A percentile compares a stretch with the other conserved stretches of the same genome.
Evolutionary conservation across 2,797 vertebrate genomes (phyloP).

Genomic region (Brachymystax lenok): DNA sequence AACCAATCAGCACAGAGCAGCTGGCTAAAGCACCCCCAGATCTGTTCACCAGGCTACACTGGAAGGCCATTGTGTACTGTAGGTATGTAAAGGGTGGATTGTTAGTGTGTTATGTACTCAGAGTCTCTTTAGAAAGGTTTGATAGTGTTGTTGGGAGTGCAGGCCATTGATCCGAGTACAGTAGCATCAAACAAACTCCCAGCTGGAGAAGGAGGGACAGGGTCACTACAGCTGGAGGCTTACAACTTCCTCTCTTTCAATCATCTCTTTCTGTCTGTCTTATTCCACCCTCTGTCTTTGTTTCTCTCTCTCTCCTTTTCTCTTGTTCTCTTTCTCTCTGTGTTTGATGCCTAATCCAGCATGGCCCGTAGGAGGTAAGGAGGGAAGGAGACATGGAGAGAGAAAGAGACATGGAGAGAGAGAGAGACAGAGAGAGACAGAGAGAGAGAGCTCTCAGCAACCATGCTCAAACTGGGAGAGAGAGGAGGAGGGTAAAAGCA

Average conservation of each 20-base stretch:
- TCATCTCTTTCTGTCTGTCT: not conserved
- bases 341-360: constrained; percentile 56
- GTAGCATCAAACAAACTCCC: constrained; percentile 61
- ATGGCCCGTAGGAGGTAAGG: not conserved
- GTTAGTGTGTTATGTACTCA: constrained; percentile 39
- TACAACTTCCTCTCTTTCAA: constrained; percentile 57
- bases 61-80: not conserved
- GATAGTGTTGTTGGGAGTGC: constrained; percentile 38
- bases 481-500: constrained; percentile 57
- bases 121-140: constrained; percentile 36
- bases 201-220: constrained; percentile 61
- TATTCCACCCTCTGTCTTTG: constrained; percentile 48
- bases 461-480: constrained; percentile 42
- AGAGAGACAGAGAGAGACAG: too few species aligned
- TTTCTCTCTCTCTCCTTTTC: constrained; percentile 15
- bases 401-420: too few species aligned
- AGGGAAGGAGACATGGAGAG: not conserved
- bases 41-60: not conserved
- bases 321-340: constrained; percentile 19
- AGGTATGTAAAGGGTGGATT: constrained; percentile 2
- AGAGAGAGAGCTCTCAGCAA: constrained; percentile 22
- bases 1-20: too few species aligned
- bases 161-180: constrained; percentile 56
- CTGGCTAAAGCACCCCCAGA: not conserved
- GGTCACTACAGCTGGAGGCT: constrained; percentile 43